These are phyloP conservation scores for Rhorus exstirpatorius DNA, from an alignment of 2,888 invertebrate genomes.

Conservation along the genomic window DNA sequence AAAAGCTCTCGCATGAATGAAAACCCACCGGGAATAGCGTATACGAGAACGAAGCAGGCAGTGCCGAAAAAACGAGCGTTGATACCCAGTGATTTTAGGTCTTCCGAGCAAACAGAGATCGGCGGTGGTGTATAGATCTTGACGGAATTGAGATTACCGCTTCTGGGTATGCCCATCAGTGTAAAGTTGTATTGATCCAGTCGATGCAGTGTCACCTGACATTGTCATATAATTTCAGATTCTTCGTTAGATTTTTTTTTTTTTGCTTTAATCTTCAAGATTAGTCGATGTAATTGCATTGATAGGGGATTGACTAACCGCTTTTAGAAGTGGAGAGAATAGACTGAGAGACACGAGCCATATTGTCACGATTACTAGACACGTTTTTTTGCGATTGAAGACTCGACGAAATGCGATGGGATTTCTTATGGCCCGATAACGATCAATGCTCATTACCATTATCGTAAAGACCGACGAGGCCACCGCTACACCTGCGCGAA, in stretches of 20 bases:
- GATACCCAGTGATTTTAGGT: conserved; percentile 88
- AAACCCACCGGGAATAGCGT: conserved; percentile 90
- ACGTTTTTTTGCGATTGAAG: conserved; percentile 90
- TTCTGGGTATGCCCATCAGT: conserved; percentile 69
- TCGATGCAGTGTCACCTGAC: conserved; percentile 77
- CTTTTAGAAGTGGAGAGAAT: conserved; percentile 90
- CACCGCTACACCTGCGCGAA: conserved; percentile 90
- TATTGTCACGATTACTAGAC: conserved; percentile 88
- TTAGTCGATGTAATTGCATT: not conserved
- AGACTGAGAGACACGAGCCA: conserved; percentile 90
- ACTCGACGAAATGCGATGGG: conserved; percentile 91
- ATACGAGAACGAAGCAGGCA: conserved; percentile 91
- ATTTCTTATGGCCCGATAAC: conserved; percentile 92
- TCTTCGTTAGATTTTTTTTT: not conserved
- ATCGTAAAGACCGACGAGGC: conserved; percentile 93
- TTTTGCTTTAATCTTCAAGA: not conserved
- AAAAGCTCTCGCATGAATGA: not conserved
- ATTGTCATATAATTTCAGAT: not conserved
- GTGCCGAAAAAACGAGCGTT: conserved; percentile 89
- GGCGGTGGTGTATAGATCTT: conserved; percentile 77
- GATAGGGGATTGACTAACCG: conserved; percentile 73
- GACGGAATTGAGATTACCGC: conserved; percentile 44
- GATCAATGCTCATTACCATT: conserved; percentile 92
- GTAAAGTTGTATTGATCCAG: conserved; percentile 75
- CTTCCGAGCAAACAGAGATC: conserved; percentile 89